Base-by-base conservation (phyloP, 1,140 invertebrate genomes). In the Drosophila prosaltans region DNA sequence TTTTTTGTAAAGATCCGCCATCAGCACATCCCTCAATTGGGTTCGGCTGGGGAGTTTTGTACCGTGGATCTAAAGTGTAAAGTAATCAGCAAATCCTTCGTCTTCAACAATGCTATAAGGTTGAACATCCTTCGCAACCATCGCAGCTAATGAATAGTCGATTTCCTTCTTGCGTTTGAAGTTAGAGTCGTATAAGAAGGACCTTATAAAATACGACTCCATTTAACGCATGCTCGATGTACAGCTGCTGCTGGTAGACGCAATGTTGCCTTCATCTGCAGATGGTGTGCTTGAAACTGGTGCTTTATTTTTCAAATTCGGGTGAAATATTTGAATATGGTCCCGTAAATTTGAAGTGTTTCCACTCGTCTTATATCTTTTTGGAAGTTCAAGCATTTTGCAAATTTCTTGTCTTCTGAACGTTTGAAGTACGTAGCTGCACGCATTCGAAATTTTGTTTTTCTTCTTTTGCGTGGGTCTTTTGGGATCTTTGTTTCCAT, bases 181-280 rank as follows among this genome's bases (percentile, higher is more conserved):
- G 30, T 70, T 70, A 24, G 43, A 26, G 28, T 75, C 73, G 21
- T 75, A 71, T 9, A 61, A n/a, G 32, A 67, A 39, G 48, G 73
- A 51, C 63, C 64, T 65, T 41, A 71, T 63, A 26, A 71, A 71
- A 48, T 71, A 71, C 1, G 68, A 62, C 36, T 48, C 51, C 7
- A 74, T 30, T 11, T 67, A 66, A 24, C 57, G 16, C 71, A 73
- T 73, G 40, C 65, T 73, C 54, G 65, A 69, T 64, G 40, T 41
- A 41, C 9, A 41, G 40, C 60, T 69, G 65, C 45, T 63, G 65
- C 40, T 69, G 58, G 70, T 65, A 63, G 58, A 62, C 40, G 32
- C 32, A 36, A 36, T 4, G 32, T 36, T 36, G 32, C 32, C 7
- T 36, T 36, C 32, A 36, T 36, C 7, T 36, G 32, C 32, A 36